phyloP scores from a whole-genome alignment of 2,797 vertebrate genomes.

The Lutjanus campechanus region DNA sequence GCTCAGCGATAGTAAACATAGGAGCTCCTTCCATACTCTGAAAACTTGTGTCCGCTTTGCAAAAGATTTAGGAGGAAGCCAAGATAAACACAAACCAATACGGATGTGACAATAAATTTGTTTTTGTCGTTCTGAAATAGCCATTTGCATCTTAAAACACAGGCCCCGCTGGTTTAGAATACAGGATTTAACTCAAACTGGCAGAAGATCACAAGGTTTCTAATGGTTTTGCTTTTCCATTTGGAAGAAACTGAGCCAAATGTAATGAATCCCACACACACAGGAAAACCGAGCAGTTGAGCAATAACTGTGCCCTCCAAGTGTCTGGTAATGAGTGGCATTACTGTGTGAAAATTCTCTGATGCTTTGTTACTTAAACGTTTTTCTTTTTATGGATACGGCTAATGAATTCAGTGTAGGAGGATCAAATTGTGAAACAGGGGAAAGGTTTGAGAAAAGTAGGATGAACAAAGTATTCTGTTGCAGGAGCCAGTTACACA shows the following conservation, averaged over 20 bases:
- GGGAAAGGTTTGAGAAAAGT: constrained; percentile 13
- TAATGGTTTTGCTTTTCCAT: constrained; percentile 70
- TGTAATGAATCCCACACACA: constrained; percentile 73
- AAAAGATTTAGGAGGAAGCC: constrained; percentile 46
- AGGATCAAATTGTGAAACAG: constrained; percentile 11
- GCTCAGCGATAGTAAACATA: constrained; percentile 77
- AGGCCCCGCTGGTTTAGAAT: constrained; percentile 34
- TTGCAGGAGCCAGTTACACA: constrained; percentile 30
- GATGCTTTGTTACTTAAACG: constrained; percentile 23
- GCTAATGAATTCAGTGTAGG: constrained; percentile 17
- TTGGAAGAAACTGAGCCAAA: constrained; percentile 54
- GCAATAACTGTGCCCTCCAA: constrained; percentile 47
- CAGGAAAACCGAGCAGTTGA: constrained; percentile 60
- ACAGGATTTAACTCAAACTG: constrained; percentile 60
- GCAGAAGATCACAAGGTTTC: constrained; percentile 63
- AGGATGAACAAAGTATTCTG: constrained; percentile 20
- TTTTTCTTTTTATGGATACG: constrained; percentile 19
- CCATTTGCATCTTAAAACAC: constrained; percentile 51
- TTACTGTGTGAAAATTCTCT: constrained; percentile 48
- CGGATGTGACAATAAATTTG: constrained; percentile 61
- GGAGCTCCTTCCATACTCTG: constrained; percentile 52
- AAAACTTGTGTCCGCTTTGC: constrained; percentile 52
- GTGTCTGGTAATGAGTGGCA: constrained; percentile 57
- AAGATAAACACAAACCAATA: constrained; percentile 55
- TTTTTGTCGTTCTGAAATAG: constrained; percentile 59